Conservation (phyloP, 2,888 invertebrate species). For the Eucriotettix oculatus region DNA sequence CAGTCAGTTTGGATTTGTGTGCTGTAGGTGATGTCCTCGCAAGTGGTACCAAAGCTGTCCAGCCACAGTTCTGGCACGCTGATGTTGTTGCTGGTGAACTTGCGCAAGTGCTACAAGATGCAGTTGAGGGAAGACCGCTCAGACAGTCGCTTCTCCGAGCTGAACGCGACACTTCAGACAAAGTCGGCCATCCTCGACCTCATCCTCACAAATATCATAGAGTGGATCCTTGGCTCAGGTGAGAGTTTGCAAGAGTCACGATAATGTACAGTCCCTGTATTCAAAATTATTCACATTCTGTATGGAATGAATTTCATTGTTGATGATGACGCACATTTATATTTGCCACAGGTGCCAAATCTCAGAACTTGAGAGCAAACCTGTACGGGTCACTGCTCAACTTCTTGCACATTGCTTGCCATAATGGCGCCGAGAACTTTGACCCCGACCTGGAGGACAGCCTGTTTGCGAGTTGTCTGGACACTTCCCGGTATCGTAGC, state of each 20-base stretch:
- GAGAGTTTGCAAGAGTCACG: not conserved
- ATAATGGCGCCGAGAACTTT: slow-evolving; percentile 21
- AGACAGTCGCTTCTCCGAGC: not conserved
- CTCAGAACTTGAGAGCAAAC: slow-evolving; percentile 71
- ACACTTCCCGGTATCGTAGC: slow-evolving; percentile 28
- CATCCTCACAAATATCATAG: slow-evolving; percentile 57
- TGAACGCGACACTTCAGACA: slow-evolving; percentile 30
- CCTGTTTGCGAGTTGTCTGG: slow-evolving; percentile 39
- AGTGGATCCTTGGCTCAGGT: slow-evolving; percentile 61
- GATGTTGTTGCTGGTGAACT: slow-evolving; percentile 56
- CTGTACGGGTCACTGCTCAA: slow-evolving; percentile 71
- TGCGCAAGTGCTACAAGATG: slow-evolving; percentile 39
- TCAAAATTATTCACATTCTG: too few species aligned
- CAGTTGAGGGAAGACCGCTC: not conserved
- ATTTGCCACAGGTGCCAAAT: slow-evolving; percentile 40
- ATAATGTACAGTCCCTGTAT: too few species aligned
- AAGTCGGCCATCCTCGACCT: slow-evolving; percentile 50
- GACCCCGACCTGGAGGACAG: not conserved
- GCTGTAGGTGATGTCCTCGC: slow-evolving; percentile 35
- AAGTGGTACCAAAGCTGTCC: slow-evolving; percentile 60
- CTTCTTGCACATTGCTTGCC: slow-evolving; percentile 46
- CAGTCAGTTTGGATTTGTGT: not conserved
- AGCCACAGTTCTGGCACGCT: slow-evolving; percentile 65
- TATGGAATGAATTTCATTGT: too few species aligned
- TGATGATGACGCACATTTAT: not conserved